These are phyloP conservation scores for Xenopus borealis DNA, from an alignment of 2,113 vertebrate species.

Conservation along the genomic window DNA sequence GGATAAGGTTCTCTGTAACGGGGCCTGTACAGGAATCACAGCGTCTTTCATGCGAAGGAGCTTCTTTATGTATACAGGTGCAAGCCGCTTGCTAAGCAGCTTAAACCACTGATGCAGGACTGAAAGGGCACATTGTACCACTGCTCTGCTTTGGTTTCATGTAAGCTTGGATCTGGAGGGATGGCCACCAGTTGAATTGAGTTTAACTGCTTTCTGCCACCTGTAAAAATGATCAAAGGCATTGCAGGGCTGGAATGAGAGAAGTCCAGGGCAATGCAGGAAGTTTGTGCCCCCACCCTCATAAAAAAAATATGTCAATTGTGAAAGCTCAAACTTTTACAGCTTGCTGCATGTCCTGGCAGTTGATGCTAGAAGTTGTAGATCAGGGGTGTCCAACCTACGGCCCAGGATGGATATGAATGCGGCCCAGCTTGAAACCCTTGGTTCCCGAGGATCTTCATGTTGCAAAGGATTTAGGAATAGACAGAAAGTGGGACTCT, in stretches of 20 bases:
- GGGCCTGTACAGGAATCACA: slow-evolving; percentile 2
- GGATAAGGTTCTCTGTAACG: slow-evolving; percentile 16
- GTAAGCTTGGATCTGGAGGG: background rate
- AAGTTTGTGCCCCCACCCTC: no score
- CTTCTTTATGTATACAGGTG: slow-evolving; percentile 39
- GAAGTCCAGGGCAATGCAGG: background rate
- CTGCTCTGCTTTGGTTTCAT: slow-evolving; percentile 1
- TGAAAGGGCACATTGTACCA: slow-evolving; percentile 24
- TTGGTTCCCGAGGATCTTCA: no score
- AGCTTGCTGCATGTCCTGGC: no score
- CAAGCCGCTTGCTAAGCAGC: slow-evolving; percentile 11
- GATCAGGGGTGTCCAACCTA: no score
- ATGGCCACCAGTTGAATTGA: slow-evolving; percentile 25
- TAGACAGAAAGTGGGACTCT: no score
- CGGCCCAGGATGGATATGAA: no score
- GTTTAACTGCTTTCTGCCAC: background rate
- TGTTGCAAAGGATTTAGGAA: no score
- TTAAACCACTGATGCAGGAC: background rate
- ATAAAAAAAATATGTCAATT: no score
- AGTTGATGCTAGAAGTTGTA: no score
- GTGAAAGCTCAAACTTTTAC: no score
- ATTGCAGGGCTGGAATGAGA: background rate
- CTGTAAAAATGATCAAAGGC: background rate
- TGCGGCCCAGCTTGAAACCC: no score
- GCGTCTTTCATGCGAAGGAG: slow-evolving; percentile 23